Percentiles rank a stretch among this genome's conserved stretches.
These are phyloP conservation scores for Megaceryle maxima DNA, from an alignment of 2,113 vertebrate species.

Conservation along the genomic window DNA sequence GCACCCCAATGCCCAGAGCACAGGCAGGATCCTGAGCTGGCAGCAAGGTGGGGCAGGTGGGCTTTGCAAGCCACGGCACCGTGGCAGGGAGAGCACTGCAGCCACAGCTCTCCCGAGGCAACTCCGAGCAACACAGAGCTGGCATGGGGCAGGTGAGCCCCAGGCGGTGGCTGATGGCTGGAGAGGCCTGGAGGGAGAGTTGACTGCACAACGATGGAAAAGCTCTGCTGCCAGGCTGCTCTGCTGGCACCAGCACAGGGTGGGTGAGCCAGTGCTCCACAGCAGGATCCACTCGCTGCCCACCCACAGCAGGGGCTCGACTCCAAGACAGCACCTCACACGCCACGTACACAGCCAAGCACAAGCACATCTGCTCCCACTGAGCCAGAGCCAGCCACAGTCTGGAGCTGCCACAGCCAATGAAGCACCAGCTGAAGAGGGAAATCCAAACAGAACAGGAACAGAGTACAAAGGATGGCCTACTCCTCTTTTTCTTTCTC, in stretches of 20 bases:
- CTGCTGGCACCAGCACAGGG: accelerated
- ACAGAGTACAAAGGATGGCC: constrained; percentile 47
- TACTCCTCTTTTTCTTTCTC: constrained; percentile 95
- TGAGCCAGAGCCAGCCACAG: background rate
- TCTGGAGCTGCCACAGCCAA: background rate
- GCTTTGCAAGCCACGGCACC: background rate
- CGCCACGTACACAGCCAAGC: background rate
- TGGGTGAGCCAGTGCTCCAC: accelerated
- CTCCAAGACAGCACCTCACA: background rate
- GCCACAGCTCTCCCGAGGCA: background rate
- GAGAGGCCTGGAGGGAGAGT: background rate
- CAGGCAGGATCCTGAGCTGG: background rate
- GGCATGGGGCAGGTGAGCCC: background rate
- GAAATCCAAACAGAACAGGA: background rate
- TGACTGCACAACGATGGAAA: accelerated
- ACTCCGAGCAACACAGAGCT: accelerated
- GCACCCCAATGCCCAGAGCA: accelerated
- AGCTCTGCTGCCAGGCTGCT: background rate
- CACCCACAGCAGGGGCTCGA: background rate
- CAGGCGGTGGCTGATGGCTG: background rate
- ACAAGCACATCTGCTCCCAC: background rate
- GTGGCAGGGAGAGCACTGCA: accelerated
- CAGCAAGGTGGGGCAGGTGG: accelerated
- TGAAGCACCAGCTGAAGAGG: background rate
- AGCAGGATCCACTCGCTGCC: accelerated